Evolutionary conservation across 2,888 invertebrate genomes (phyloP).

Genomic region (Panorpa germanica): DNA sequence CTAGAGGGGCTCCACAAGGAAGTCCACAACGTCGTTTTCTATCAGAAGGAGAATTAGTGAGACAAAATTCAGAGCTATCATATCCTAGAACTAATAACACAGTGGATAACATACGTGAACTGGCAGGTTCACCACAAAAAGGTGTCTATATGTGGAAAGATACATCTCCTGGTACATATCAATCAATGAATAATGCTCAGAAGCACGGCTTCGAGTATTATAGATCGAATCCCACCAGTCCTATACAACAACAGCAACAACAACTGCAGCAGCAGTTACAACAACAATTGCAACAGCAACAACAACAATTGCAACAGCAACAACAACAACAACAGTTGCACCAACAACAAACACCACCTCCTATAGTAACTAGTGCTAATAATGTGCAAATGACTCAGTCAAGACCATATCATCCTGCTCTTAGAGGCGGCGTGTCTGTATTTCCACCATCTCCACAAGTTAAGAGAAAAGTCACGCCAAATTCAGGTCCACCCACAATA

Average conservation of each 20-base stretch:
- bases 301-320: constrained; percentile 5
- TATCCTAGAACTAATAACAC: constrained; percentile 55
- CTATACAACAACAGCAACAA: constrained; percentile 32
- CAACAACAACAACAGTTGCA: constrained; percentile 8
- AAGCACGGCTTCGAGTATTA: constrained; percentile 31
- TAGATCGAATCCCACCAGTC: constrained; percentile 56
- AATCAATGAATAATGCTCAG: constrained; percentile 12
- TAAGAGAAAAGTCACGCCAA: constrained; percentile 31
- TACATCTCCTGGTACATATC: constrained; percentile 39
- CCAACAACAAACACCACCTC: too few species aligned
- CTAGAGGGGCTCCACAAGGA: constrained; percentile 25
- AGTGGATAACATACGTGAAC: constrained; percentile 71
- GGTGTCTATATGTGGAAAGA: constrained; percentile 67
- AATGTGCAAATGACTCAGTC: too few species aligned
- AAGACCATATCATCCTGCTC: constrained; percentile 39
- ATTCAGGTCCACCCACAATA: constrained; percentile 17
- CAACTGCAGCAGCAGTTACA: constrained; percentile 12
- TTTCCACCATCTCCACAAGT: constrained; percentile 41
- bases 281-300: constrained; percentile 16
- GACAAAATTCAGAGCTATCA: constrained; percentile 40
- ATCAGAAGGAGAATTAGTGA: constrained; percentile 56
- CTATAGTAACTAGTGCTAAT: constrained; percentile 7
- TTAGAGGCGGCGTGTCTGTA: constrained; percentile 47
- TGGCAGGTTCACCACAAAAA: constrained; percentile 74
- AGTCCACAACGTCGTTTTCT: constrained; percentile 62